phyloP scores from a whole-genome alignment of 2,113 vertebrate species.

The Scomber japonicus region DNA sequence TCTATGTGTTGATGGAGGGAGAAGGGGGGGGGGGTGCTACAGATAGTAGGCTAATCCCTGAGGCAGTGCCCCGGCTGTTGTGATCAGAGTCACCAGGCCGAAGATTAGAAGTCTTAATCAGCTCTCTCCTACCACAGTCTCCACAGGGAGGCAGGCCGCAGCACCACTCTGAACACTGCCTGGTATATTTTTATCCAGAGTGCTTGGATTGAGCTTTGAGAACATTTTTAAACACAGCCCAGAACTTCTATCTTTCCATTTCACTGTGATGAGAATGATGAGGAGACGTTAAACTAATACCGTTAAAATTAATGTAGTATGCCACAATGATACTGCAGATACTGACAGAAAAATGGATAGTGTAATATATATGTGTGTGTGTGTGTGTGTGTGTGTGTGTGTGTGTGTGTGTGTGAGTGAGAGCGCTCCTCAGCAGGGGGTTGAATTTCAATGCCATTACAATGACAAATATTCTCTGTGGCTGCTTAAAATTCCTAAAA shows the following conservation, averaged over 20 bases:
- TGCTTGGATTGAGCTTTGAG: neutral
- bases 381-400: no score
- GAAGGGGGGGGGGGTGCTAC: neutral
- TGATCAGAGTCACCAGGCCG: constrained; percentile 13
- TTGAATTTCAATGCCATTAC: neutral
- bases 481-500: neutral
- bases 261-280: no score
- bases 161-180: neutral
- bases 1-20: neutral
- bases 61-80: constrained; percentile 4
- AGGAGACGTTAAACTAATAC: no score
- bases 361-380: no score
- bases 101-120: constrained; percentile 27
- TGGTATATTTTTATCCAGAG: neutral
- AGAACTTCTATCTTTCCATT: no score
- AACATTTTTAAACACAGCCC: neutral
- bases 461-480: neutral
- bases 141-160: neutral
- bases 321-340: neutral
- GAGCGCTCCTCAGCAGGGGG: no score
- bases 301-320: neutral
- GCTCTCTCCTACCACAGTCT: neutral
- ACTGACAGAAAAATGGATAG: no score
- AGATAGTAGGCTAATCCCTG: constrained; percentile 21
- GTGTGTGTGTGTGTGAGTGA: no score